Evolutionary conservation across 2,888 invertebrate species (phyloP).

Genomic region (Oscheius sp.): DNA sequence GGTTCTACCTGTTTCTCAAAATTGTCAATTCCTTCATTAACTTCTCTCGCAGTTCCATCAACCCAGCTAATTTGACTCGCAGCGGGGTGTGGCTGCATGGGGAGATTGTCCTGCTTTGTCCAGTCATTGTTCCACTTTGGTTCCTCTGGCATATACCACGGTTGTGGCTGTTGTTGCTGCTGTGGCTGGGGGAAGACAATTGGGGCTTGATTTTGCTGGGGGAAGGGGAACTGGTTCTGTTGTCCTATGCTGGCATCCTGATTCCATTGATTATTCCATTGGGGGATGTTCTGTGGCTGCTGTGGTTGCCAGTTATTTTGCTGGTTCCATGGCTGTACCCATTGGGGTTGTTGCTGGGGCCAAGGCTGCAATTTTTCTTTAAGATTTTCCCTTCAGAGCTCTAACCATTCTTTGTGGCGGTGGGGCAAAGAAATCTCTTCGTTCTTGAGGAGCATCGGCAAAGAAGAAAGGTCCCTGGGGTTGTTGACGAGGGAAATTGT

Average conservation of each 20-base stretch:
- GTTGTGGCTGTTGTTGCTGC: slow-evolving; percentile 21
- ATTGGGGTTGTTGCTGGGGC: slow-evolving; percentile 25
- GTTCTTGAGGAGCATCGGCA: slow-evolving; percentile 24
- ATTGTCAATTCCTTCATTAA: slow-evolving; percentile 34
- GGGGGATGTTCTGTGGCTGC: slow-evolving; percentile 19
- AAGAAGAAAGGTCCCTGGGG: slow-evolving; percentile 22
- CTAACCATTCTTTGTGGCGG: slow-evolving; percentile 31
- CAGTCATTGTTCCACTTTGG: slow-evolving; percentile 28
- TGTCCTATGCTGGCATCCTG: slow-evolving; percentile 19
- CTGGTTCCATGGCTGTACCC: slow-evolving; percentile 16
- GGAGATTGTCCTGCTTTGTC: slow-evolving; percentile 29
- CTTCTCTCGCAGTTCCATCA: slow-evolving; percentile 19
- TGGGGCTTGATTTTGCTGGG: slow-evolving; percentile 30
- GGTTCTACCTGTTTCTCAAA: slow-evolving; percentile 35
- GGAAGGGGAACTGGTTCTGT: slow-evolving; percentile 37
- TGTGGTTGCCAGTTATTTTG: neutral
- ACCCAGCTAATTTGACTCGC: slow-evolving; percentile 33
- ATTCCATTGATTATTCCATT: slow-evolving; percentile 18
- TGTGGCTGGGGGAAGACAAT: slow-evolving; percentile 24
- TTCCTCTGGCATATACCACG: slow-evolving; percentile 39
- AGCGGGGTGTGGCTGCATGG: slow-evolving; percentile 38
- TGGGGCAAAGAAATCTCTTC: slow-evolving; percentile 16
- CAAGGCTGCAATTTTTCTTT: slow-evolving; percentile 16
- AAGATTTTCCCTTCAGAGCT: neutral
- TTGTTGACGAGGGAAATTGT: slow-evolving; percentile 4